These are phyloP conservation scores for Lasiurus borealis DNA, from an alignment of 2,113 vertebrate species.

Conservation along the genomic window DNA sequence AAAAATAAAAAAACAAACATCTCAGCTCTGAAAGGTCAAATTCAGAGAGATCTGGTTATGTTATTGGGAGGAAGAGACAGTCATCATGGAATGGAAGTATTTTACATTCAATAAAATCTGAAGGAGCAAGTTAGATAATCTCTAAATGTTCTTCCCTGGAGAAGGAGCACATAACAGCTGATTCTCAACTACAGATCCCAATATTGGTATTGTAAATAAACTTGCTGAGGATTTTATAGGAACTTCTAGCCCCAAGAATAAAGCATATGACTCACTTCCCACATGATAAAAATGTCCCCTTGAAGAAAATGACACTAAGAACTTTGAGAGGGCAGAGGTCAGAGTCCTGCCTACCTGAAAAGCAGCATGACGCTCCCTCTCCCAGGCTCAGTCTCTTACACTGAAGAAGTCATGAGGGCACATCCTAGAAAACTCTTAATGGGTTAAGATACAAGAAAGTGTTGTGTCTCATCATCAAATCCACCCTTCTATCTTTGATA, in stretches of 20 bases:
- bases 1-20: too few relatives aligned
- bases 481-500: background rate
- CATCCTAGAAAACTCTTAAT: background rate
- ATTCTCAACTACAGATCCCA: background rate
- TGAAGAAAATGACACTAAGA: background rate
- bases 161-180: background rate
- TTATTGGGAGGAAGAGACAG: background rate
- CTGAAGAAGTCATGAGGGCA: background rate
- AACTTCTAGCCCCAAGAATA: background rate
- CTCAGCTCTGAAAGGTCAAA: background rate
- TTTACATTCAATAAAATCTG: background rate
- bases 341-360: background rate
- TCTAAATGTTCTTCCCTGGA: background rate
- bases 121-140: background rate
- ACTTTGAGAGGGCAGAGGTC: background rate
- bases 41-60: background rate
- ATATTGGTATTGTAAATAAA: background rate
- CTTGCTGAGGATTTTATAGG: background rate
- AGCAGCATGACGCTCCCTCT: background rate
- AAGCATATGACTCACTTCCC: background rate
- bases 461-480: background rate
- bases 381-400: background rate
- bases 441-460: background rate
- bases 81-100: background rate
- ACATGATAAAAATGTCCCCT: background rate